Evolutionary conservation across 2,113 vertebrate genomes (phyloP).

Genomic region (Aspiorhynchus laticeps): DNA sequence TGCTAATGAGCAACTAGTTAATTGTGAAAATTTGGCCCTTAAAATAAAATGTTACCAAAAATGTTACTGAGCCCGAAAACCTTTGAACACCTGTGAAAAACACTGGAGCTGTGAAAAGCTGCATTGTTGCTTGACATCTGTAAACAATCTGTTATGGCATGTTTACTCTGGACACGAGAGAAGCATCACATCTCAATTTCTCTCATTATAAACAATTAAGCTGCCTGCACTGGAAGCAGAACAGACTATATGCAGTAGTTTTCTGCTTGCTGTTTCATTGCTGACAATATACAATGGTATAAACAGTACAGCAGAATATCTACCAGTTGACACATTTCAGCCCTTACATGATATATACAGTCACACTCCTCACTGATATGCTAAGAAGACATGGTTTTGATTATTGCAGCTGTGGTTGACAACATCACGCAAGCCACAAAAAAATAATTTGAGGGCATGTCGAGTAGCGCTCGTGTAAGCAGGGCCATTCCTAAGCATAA

Average conservation of each 20-base stretch:
- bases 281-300: neutral
- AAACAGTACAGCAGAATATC: neutral
- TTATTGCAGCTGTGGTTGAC: slow-evolving; percentile 1
- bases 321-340: neutral
- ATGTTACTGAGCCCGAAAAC: neutral
- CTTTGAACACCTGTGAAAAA: neutral
- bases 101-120: neutral
- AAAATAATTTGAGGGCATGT: neutral
- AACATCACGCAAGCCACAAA: neutral
- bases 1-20: too few species aligned
- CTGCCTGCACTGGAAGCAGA: neutral
- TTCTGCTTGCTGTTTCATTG: neutral
- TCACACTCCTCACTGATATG: neutral
- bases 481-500: neutral
- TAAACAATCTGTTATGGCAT: too few species aligned
- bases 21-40: too few species aligned
- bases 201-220: neutral
- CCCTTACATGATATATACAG: neutral
- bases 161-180: neutral
- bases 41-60: too few species aligned
- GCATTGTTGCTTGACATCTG: neutral
- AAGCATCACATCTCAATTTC: neutral
- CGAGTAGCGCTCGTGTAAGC: neutral
- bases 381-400: neutral
- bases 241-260: neutral